Evolutionary conservation across 2,888 invertebrate species (phyloP).

Genomic region (Tetranychus piercei): DNA sequence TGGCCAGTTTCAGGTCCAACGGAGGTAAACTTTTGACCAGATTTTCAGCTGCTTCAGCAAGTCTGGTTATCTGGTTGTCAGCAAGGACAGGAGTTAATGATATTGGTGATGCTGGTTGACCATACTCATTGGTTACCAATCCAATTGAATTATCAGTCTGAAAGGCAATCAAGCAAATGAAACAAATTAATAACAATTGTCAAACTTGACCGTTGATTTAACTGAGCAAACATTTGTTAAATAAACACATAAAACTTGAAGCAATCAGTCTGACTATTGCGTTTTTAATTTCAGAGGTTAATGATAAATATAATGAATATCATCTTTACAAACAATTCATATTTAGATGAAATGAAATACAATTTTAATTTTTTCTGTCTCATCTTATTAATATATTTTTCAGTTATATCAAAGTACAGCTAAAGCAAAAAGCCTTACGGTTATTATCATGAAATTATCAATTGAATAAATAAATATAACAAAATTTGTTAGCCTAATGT

Average conservation of each 20-base stretch:
- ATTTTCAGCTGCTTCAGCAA: constrained; percentile 62
- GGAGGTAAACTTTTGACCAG: constrained; percentile 63
- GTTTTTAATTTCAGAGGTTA: not conserved
- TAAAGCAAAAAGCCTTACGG: not conserved
- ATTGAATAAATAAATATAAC: not conserved
- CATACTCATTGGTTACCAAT: constrained; percentile 25
- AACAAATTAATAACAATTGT: not conserved
- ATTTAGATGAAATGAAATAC: constrained; percentile 2
- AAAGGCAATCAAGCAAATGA: not conserved
- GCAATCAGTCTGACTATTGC: too few species aligned
- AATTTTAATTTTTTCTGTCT: not conserved
- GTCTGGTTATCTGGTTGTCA: constrained; percentile 62
- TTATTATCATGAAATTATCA: not conserved
- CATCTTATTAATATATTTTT: not conserved
- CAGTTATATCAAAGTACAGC: not conserved
- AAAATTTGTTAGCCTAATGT: not conserved
- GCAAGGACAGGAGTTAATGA: constrained; percentile 57
- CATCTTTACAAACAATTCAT: not conserved
- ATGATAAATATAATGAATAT: too few species aligned
- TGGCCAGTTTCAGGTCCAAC: constrained; percentile 50
- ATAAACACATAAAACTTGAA: too few species aligned
- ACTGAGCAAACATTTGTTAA: not conserved
- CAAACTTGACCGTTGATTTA: not conserved
- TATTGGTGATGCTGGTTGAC: constrained; percentile 31
- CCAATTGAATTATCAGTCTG: not conserved